Conservation (phyloP, 2,888 invertebrate genomes). For the Cheilosia pagana region DNA sequence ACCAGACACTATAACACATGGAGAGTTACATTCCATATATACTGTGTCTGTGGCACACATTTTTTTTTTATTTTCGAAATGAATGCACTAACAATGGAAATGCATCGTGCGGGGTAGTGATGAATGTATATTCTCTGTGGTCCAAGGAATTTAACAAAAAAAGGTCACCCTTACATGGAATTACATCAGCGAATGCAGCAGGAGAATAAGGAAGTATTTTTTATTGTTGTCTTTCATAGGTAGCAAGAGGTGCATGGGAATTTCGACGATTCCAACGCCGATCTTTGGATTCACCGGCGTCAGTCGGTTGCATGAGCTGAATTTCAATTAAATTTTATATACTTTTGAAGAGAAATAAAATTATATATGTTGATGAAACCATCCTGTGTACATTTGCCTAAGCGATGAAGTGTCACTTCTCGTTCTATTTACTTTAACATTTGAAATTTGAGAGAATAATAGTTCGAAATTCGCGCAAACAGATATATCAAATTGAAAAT, state of each 20-base stretch:
- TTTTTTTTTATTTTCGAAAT: not conserved
- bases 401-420: no score
- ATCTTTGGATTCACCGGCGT: not conserved
- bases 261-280: not conserved
- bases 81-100: slow-evolving; percentile 21
- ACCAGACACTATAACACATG: slow-evolving; percentile 13
- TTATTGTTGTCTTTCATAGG: not conserved
- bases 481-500: no score
- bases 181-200: not conserved
- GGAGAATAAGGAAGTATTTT: not conserved
- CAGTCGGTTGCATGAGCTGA: not conserved
- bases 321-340: not conserved
- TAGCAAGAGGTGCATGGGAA: not conserved
- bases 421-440: no score
- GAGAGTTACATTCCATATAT: not conserved
- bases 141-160: not conserved
- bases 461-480: no score
- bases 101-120: slow-evolving; percentile 8
- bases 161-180: slow-evolving; percentile 12
- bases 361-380: no score
- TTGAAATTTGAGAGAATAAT: no score
- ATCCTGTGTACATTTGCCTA: no score
- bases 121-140: not conserved
- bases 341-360: not conserved
- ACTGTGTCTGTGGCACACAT: not conserved